A percentile compares a stretch with the other conserved stretches of the same genome.
Conservation (phyloP, 1,140 invertebrate species). For the Nylanderia fulva region DNA sequence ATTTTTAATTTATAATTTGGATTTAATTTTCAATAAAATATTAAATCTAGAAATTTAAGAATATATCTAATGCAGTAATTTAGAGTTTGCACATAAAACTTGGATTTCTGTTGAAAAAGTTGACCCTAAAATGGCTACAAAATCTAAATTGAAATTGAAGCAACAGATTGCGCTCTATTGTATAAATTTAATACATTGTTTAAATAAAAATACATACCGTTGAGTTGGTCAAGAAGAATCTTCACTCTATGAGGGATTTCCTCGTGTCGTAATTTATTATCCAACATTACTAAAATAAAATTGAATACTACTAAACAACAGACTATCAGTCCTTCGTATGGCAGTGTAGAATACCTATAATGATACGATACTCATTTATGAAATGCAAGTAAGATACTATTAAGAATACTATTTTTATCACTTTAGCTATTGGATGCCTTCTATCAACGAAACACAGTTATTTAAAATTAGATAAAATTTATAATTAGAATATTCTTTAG, state of each 20-base stretch:
- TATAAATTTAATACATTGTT: neutral
- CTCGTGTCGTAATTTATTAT: slow-evolving; percentile 89
- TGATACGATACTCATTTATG: slow-evolving; percentile 69
- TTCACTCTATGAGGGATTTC: slow-evolving; percentile 89
- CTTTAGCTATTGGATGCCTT: neutral
- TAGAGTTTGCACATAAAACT: too few species aligned
- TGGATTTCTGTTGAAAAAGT: too few species aligned
- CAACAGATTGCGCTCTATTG: too few species aligned
- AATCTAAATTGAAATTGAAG: too few species aligned
- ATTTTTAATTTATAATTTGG: too few species aligned
- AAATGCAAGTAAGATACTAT: neutral
- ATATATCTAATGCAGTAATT: too few species aligned
- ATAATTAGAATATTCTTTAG: too few species aligned
- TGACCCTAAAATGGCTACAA: too few species aligned
- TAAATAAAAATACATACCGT: slow-evolving; percentile 82
- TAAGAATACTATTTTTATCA: neutral
- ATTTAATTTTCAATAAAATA: too few species aligned
- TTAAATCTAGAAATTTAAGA: too few species aligned
- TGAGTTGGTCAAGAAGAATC: slow-evolving; percentile 86
- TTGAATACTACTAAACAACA: slow-evolving; percentile 87
- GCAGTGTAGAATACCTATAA: slow-evolving; percentile 82
- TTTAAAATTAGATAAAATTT: too few species aligned
- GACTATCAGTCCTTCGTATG: slow-evolving; percentile 85
- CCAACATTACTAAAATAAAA: slow-evolving; percentile 87
- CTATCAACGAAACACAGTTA: too few species aligned